Conservation (phyloP, 1,140 invertebrate genomes). For the Trigoniulus corallinus region DNA sequence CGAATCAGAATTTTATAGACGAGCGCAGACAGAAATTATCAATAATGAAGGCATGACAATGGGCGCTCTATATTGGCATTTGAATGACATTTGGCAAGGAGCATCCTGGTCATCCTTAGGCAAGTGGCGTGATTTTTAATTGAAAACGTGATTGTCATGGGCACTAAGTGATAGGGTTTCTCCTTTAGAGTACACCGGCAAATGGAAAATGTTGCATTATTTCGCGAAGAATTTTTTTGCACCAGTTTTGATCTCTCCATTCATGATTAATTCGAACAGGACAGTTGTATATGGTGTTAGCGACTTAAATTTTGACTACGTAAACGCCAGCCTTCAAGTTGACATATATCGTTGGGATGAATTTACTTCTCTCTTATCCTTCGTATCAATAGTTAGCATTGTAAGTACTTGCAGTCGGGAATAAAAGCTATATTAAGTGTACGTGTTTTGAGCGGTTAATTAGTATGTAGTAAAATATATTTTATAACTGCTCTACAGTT, state of each 20-base stretch:
- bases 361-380: not conserved
- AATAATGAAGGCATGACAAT: slow-evolving; percentile 63
- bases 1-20: slow-evolving; percentile 76
- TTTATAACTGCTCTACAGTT: no score
- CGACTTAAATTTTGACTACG: slow-evolving; percentile 10
- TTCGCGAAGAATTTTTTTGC: slow-evolving; percentile 70
- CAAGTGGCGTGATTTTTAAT: not conserved
- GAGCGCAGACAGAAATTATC: slow-evolving; percentile 35
- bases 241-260: slow-evolving; percentile 43
- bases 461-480: no score
- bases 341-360: slow-evolving; percentile 10
- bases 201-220: slow-evolving; percentile 87
- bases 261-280: slow-evolving; percentile 20
- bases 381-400: not conserved
- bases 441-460: no score
- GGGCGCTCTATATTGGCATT: slow-evolving; percentile 97
- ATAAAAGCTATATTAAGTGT: not conserved
- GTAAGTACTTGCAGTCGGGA: not conserved
- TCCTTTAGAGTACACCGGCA: slow-evolving; percentile 62
- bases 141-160: not conserved
- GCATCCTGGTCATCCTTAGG: slow-evolving; percentile 90
- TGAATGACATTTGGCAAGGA: slow-evolving; percentile 97
- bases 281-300: slow-evolving; percentile 11
- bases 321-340: slow-evolving; percentile 6
- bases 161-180: no score